Conservation (phyloP, 2,888 invertebrate genomes). For the Anticlea derivata region DNA sequence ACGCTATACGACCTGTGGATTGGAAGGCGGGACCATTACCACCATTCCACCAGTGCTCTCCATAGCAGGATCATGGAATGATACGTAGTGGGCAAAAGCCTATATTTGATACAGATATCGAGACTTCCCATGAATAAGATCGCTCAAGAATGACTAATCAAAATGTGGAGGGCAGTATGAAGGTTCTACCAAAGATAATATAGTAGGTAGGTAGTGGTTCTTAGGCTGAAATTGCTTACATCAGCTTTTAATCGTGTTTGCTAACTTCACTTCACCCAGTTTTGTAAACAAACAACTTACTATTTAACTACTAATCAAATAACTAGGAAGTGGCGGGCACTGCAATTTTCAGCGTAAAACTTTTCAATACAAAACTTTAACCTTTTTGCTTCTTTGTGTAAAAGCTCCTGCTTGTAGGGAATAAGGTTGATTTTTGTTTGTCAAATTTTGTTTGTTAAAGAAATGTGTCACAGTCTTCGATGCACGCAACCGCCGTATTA, state of each 20-base stretch:
- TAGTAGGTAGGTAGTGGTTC: too few relatives aligned
- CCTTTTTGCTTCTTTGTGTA: neutral
- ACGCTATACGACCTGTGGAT: too few relatives aligned
- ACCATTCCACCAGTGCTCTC: too few relatives aligned
- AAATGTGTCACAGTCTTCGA: conserved; percentile 28
- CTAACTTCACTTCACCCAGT: conserved; percentile 11
- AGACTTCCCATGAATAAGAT: too few relatives aligned
- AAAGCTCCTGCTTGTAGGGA: neutral
- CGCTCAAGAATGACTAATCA: too few relatives aligned
- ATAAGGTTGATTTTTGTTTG: conserved; percentile 11
- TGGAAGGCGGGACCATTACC: too few relatives aligned
- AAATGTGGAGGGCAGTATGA: too few relatives aligned
- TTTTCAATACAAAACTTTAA: conserved; percentile 13
- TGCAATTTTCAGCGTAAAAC: conserved; percentile 27
- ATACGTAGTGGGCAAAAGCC: too few relatives aligned
- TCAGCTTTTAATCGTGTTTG: conserved; percentile 7
- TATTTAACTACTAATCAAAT: conserved; percentile 32
- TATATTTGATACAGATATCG: too few relatives aligned
- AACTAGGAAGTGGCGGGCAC: conserved; percentile 26
- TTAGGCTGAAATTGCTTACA: conserved; percentile 18
- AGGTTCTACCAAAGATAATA: too few relatives aligned
- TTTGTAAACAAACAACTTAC: conserved; percentile 24
- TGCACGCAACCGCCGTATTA: conserved; percentile 37
- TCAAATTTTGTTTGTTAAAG: neutral
- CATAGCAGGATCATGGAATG: too few relatives aligned